phyloP scores from a whole-genome alignment of 2,113 vertebrate species.

The Anthoscopus minutus region DNA sequence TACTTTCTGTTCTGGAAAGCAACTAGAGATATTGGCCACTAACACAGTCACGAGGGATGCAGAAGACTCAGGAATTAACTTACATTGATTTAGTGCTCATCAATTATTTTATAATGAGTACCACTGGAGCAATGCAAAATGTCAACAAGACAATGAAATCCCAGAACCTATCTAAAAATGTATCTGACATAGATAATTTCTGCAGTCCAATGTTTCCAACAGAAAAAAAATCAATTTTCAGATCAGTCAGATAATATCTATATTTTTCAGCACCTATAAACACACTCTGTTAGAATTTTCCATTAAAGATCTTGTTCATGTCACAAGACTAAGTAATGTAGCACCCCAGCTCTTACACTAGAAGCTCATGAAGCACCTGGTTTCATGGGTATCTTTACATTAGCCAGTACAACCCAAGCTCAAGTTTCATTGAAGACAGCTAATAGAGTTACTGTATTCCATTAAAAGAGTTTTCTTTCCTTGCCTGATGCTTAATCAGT shows the following conservation, averaged over 20 bases:
- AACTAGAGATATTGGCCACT: neutral
- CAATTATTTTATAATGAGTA: neutral
- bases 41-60: neutral
- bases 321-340: neutral
- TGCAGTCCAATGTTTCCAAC: neutral
- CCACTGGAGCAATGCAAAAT: neutral
- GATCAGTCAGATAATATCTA: neutral
- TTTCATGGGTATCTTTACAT: constrained; percentile 18
- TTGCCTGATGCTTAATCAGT: neutral
- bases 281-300: neutral
- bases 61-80: neutral
- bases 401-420: neutral
- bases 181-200: neutral
- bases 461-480: constrained; percentile 18
- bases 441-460: neutral
- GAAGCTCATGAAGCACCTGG: neutral
- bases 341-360: neutral
- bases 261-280: neutral
- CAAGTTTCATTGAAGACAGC: constrained; percentile 7
- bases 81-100: neutral
- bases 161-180: neutral
- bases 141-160: neutral
- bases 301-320: neutral
- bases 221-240: neutral
- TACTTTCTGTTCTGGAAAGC: neutral